Conservation (phyloP, 2,888 invertebrate species). For the Drosophila kokeensis region DNA sequence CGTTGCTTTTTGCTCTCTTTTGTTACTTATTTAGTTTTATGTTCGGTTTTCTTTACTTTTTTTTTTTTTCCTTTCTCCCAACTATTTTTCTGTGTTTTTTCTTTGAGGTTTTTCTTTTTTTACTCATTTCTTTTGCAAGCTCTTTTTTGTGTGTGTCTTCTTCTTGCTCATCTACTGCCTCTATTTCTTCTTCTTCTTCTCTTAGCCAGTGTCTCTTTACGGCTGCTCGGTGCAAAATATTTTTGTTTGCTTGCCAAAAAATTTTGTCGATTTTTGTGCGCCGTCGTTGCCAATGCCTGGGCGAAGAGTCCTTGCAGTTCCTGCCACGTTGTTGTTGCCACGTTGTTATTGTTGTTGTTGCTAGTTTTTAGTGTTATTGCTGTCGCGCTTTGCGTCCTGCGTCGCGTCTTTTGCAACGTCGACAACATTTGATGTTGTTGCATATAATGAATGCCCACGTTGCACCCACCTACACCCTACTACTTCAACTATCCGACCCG, state of each 20-base stretch:
- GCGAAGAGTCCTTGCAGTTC: slow-evolving; percentile 50
- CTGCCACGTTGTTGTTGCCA: slow-evolving; percentile 11
- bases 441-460: slow-evolving; percentile 74
- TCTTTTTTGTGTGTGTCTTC: slow-evolving; percentile 22
- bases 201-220: slow-evolving; percentile 55
- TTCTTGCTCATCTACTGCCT: slow-evolving; percentile 17
- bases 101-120: slow-evolving; percentile 18
- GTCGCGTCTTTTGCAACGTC: slow-evolving; percentile 76
- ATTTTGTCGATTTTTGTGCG: slow-evolving; percentile 67
- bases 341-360: slow-evolving; percentile 54
- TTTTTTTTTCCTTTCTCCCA: slow-evolving; percentile 13
- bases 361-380: slow-evolving; percentile 77
- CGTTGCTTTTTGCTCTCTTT: slow-evolving; percentile 51
- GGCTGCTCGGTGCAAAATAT: slow-evolving; percentile 71
- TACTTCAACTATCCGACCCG: background rate
- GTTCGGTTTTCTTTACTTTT: slow-evolving; percentile 38
- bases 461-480: background rate
- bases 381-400: slow-evolving; percentile 68
- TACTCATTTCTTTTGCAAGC: slow-evolving; percentile 20
- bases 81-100: slow-evolving; percentile 25
- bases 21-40: slow-evolving; percentile 70
- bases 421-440: slow-evolving; percentile 78
- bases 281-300: slow-evolving; percentile 54
- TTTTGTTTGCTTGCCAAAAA: slow-evolving; percentile 74
- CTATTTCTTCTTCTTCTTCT: slow-evolving; percentile 8